Conservation (phyloP, 2,113 vertebrate species). For the Lethenteron reissneri region DNA sequence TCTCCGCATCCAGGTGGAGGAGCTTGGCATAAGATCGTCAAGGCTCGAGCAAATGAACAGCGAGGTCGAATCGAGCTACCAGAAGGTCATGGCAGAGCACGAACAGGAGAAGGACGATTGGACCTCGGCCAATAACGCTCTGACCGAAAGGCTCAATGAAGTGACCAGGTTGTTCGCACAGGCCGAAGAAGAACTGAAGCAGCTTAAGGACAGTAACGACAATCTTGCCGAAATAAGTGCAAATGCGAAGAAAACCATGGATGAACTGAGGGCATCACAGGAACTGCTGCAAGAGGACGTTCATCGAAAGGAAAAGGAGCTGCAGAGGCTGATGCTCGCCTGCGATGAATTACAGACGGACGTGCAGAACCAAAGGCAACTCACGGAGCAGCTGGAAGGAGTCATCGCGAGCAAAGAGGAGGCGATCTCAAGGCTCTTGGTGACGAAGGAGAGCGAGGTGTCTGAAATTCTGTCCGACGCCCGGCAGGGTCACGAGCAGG, state of each 20-base stretch:
- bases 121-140: constrained; percentile 26
- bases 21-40: constrained; percentile 25
- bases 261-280: constrained; percentile 23
- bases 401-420: constrained; percentile 55
- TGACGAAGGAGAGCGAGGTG: constrained; percentile 53
- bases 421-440: constrained; percentile 30
- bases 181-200: constrained; percentile 20
- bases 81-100: constrained; percentile 25
- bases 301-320: constrained; percentile 35
- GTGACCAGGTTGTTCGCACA: constrained; percentile 20
- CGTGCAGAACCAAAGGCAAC: constrained; percentile 40
- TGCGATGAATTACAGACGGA: constrained; percentile 57
- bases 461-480: constrained; percentile 34
- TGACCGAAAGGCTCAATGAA: constrained; percentile 23
- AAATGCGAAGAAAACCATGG: constrained; percentile 35
- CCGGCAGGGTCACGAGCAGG: constrained; percentile 41
- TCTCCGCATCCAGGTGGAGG: constrained; percentile 28
- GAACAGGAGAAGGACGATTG: constrained; percentile 23
- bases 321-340: constrained; percentile 35
- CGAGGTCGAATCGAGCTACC: constrained; percentile 20
- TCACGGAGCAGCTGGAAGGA: constrained; percentile 38
- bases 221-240: constrained; percentile 23
- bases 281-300: constrained; percentile 23
- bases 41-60: not conserved
- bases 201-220: constrained; percentile 29